phyloP scores from a whole-genome alignment of 2,797 vertebrate genomes.

The Scolopax bukidnonensis region DNA sequence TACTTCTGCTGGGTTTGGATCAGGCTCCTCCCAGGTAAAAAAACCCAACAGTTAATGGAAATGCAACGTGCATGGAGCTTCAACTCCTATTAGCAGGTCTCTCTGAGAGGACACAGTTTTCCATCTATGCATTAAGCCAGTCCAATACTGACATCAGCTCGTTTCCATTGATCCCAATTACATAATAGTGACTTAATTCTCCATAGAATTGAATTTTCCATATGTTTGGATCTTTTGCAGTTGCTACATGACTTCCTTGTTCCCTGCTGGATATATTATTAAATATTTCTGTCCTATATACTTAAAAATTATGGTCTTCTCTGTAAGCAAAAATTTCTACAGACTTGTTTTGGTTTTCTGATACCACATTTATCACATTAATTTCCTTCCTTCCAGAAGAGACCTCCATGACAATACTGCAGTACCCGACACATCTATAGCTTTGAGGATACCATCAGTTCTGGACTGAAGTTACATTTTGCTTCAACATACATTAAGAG shows the following conservation, averaged over 20 bases:
- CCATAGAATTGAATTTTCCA: slow-evolving; percentile 62
- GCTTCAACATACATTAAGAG: neutral
- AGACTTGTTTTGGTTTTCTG: neutral
- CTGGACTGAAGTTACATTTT: neutral
- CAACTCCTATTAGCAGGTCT: neutral
- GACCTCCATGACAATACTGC: neutral
- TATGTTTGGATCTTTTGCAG: slow-evolving; percentile 47
- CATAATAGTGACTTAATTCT: slow-evolving; percentile 60
- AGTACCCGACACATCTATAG: neutral
- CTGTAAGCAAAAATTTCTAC: neutral
- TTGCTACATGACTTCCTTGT: slow-evolving; percentile 43
- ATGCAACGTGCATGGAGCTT: neutral
- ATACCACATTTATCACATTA: neutral
- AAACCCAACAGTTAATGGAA: neutral
- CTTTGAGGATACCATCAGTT: neutral
- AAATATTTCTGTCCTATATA: neutral
- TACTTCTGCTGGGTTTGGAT: neutral
- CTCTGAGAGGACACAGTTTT: slow-evolving; percentile 30
- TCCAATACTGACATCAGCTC: slow-evolving; percentile 66
- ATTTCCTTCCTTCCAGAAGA: neutral
- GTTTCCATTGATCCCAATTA: slow-evolving; percentile 61
- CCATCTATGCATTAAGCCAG: slow-evolving; percentile 54
- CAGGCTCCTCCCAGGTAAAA: neutral
- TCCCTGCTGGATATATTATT: slow-evolving; percentile 11
- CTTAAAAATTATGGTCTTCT: neutral